phyloP scores from a whole-genome alignment of 2,113 vertebrate species.

The Notarius lentiginosus region DNA sequence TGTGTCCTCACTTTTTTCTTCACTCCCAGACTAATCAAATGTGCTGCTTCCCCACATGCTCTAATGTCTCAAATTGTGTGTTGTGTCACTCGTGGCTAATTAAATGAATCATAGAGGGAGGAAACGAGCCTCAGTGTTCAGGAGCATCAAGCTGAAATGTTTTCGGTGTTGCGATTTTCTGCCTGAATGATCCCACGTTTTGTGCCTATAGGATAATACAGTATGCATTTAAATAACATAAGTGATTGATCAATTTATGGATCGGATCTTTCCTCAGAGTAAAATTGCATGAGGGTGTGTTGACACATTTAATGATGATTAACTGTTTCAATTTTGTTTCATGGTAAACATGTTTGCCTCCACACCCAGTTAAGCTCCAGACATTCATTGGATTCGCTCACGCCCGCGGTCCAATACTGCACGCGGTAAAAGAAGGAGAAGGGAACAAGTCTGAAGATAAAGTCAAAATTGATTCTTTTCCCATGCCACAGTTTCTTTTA shows the following conservation, averaged over 20 bases:
- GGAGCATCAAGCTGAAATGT: not conserved
- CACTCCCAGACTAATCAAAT: slow-evolving; percentile 18
- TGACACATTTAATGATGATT: slow-evolving; percentile 65
- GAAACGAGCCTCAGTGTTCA: slow-evolving; percentile 15
- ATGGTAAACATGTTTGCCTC: slow-evolving; percentile 20
- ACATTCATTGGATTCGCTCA: not conserved
- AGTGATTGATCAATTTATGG: slow-evolving; percentile 47
- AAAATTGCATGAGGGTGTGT: slow-evolving; percentile 30
- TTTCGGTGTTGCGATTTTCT: slow-evolving; percentile 40
- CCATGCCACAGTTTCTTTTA: not conserved
- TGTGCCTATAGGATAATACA: slow-evolving; percentile 20
- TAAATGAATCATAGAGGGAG: slow-evolving; percentile 34
- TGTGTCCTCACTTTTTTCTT: slow-evolving; percentile 1
- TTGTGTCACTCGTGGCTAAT: slow-evolving; percentile 33
- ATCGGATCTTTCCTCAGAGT: slow-evolving; percentile 40
- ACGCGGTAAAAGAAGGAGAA: not conserved
- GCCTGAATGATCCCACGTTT: slow-evolving; percentile 36
- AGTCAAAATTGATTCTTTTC: not conserved
- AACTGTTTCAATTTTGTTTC: slow-evolving; percentile 64
- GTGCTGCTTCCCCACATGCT: slow-evolving; percentile 4
- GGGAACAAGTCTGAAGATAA: not conserved
- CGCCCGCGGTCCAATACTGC: not conserved
- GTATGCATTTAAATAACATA: slow-evolving; percentile 34
- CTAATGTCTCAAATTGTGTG: slow-evolving; percentile 27
- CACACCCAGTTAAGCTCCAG: slow-evolving; percentile 46